Base-by-base conservation (phyloP, 53 echinoderm and acorn worm genomes). In the Hippasteria phrygiana region DNA sequence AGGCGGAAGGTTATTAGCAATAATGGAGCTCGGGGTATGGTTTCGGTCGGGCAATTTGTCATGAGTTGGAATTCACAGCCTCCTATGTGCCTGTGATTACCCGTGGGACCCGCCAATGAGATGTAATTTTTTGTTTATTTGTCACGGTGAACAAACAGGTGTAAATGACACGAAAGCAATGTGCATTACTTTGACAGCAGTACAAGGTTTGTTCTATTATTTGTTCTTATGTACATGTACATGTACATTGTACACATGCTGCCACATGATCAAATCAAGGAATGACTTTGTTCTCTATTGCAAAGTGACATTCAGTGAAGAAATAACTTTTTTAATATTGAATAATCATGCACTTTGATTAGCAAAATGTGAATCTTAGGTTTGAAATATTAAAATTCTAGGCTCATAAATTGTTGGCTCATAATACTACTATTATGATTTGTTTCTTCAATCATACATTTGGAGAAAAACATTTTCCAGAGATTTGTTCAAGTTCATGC, bases 11-110 rank as follows among this genome's bases (percentile, higher is more conserved):
- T 82, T 82, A 82, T 82, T 82, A 82, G 82, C 46, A 8, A 29
- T 79, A 79, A 79, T 79, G 62, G 64, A 7, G 10, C 41, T 2
- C 11, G 27, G 22, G 62, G 38, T 41, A 27, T 43, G 82, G 82
- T 82, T 82, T 82, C 82, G 46, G 66, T 42, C 51, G 1, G 31
- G 65, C 66, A 82, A 82, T 82, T 82, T 64, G 64, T 82, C 82
- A 82, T 46, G 48, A 31, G 31, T 45, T 43, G 82, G 66, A 82
- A 82, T 82, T 66, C 65, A 65, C 5, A 27, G 51, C 75, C 5
- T 40, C 5, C 40, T 22, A 18, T 73, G 69, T 67, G 24, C 14
- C 33, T 67, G 73, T 73, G 73, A 73, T 73, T 41, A 43, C 43
- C 43, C 12, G 17, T 3, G 10, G 69, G 69, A 11, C 16, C 69